Base-by-base conservation (phyloP, 2,113 vertebrate genomes). In the Pachypanchax playfairii region DNA sequence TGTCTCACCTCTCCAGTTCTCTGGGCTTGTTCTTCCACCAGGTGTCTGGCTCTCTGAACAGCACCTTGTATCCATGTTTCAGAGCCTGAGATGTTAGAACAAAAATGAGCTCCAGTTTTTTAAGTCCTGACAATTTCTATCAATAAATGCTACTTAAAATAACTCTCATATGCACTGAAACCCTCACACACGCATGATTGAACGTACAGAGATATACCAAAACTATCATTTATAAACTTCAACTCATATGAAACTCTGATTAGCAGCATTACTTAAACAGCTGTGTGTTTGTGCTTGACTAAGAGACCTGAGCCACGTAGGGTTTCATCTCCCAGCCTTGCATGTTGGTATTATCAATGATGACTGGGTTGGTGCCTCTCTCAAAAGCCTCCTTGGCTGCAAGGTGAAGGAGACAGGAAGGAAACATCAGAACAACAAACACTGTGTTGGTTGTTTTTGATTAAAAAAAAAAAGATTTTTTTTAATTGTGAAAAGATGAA, bases 261-360 rank as follows among this genome's bases (percentile, higher is more conserved):
- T 13, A 36, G 35, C 35, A 41, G 38, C 6, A 7, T n/a, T 29
- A 18, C 18, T 51, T 33, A 6, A 33, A 18, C 21, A 6, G 18
- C 17, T 57, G 10, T 5, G 14, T 20, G 14, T 33, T 47, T 36
- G 11, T 44, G 20, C 6, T 6, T 36, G 65, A 55, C 21, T 54
- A 86, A 94, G 96, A 93, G 83, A 99, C 97, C 97, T 96, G 89
- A 79, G 63, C 51, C 81, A 98, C 93, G 67, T 99, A 99, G 25
- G 97, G 96, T 85, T 92, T 98, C 97, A 99, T 98, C 90, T 99
- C 97, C 97, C 97, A 99, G 46, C 92, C 91, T 78, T 98, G 95
- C 88, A 95, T 90, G 77, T 99, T 98, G 85, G 97, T 98, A 85
- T 98, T 98, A 89, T 99, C 97, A 82, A 99, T 96, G 83, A 99